A percentile compares a stretch with the other conserved stretches of the same genome.
phyloP scores from a whole-genome alignment of 2,797 vertebrate genomes.

The Dryobates pubescens region DNA sequence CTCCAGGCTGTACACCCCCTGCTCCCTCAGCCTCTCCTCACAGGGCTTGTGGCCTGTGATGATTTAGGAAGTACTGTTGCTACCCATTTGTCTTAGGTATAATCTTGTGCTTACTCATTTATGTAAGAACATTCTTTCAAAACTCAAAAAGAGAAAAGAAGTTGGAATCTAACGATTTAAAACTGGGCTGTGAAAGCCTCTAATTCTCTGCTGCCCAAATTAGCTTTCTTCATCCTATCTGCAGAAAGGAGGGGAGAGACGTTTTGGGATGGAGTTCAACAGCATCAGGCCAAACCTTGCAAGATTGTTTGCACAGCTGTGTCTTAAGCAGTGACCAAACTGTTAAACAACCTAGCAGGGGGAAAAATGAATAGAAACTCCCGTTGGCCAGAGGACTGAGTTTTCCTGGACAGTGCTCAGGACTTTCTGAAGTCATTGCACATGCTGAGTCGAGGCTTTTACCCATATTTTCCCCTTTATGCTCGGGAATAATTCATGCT shows the following conservation, averaged over 20 bases:
- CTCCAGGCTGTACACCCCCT: too few species aligned
- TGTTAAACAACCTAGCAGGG: slow-evolving; percentile 62
- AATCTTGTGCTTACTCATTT: background rate
- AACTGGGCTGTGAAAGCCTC: background rate
- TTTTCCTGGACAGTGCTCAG: slow-evolving; percentile 72
- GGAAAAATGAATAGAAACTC: slow-evolving; percentile 64
- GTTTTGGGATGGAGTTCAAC: slow-evolving; percentile 52
- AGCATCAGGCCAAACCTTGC: slow-evolving; percentile 54
- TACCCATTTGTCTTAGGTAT: background rate
- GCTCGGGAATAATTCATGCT: slow-evolving; percentile 31
- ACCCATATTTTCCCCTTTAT: slow-evolving; percentile 41
- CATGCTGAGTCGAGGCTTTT: slow-evolving; percentile 64
- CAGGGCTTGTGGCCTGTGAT: background rate
- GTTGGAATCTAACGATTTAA: background rate
- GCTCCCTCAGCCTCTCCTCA: too few species aligned
- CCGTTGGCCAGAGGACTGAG: slow-evolving; percentile 60
- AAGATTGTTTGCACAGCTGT: slow-evolving; percentile 78
- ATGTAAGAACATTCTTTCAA: background rate
- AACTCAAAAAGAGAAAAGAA: background rate
- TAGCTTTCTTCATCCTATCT: slow-evolving; percentile 33
- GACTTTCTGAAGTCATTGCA: slow-evolving; percentile 68
- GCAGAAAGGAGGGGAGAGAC: background rate
- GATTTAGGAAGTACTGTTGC: background rate
- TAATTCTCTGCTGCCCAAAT: slow-evolving; percentile 29
- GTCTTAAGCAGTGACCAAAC: slow-evolving; percentile 60